Percentiles rank a stretch among this genome's conserved stretches.
These are phyloP conservation scores for Acanthurus leucopareius DNA, from an alignment of 2,797 vertebrate genomes.

Conservation along the genomic window DNA sequence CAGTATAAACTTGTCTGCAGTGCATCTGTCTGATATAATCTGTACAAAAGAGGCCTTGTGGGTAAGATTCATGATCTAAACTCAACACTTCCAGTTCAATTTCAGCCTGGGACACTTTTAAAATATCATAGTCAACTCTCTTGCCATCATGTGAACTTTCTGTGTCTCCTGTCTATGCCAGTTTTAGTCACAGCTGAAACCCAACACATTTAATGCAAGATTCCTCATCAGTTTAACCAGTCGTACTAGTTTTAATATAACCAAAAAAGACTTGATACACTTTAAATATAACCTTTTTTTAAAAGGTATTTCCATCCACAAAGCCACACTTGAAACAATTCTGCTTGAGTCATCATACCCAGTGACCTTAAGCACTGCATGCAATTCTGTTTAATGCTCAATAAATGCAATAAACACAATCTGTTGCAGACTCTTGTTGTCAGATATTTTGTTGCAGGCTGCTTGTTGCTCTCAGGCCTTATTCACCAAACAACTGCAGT, in stretches of 20 bases:
- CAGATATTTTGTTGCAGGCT: neutral
- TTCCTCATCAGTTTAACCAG: neutral
- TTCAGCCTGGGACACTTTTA: neutral
- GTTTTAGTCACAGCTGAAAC: neutral
- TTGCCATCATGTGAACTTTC: neutral
- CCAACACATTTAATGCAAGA: neutral
- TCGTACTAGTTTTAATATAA: neutral
- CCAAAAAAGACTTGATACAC: neutral
- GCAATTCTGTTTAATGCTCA: neutral
- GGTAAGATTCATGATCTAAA: neutral
- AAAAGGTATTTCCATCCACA: neutral
- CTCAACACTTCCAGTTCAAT: neutral
- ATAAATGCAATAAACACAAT: neutral
- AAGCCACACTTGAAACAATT: neutral
- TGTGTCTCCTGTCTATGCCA: neutral
- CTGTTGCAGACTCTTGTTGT: neutral
- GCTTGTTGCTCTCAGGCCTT: constrained; percentile 10
- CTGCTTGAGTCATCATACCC: neutral
- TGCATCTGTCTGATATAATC: neutral
- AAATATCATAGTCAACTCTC: neutral
- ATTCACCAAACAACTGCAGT: neutral
- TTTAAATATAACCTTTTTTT: neutral
- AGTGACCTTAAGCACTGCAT: neutral
- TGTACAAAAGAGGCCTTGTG: neutral
- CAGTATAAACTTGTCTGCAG: constrained; percentile 4